phyloP scores from a whole-genome alignment of 2,888 invertebrate species.

The Augochlorella aurata region DNA sequence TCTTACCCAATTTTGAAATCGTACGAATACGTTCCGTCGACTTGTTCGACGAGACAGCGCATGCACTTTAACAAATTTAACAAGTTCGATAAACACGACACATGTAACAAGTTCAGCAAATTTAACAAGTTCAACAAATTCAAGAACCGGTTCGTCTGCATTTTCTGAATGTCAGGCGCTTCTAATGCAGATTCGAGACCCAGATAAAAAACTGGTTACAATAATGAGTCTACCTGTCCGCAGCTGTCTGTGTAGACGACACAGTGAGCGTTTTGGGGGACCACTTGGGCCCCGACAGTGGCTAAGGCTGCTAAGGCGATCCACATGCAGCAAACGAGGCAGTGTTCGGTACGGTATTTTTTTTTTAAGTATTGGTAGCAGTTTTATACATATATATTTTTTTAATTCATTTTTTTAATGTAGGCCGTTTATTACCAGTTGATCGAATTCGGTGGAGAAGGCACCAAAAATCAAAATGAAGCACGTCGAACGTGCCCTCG shows the following conservation, averaged over 20 bases:
- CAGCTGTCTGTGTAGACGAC: slow-evolving; percentile 97
- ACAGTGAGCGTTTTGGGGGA: slow-evolving; percentile 95
- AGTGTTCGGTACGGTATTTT: slow-evolving; percentile 80
- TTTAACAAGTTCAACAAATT: too few relatives aligned
- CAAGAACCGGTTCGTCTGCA: neutral
- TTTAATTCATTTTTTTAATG: slow-evolving; percentile 44
- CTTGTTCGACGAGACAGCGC: neutral
- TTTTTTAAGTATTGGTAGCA: slow-evolving; percentile 64
- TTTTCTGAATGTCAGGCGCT: slow-evolving; percentile 44
- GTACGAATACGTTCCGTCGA: neutral
- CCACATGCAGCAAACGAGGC: slow-evolving; percentile 85
- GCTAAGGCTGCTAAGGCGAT: slow-evolving; percentile 83
- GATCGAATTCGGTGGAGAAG: slow-evolving; percentile 79
- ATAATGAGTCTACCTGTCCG: slow-evolving; percentile 91
- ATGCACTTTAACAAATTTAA: neutral
- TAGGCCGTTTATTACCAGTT: slow-evolving; percentile 76
- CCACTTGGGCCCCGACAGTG: slow-evolving; percentile 86
- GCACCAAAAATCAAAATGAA: slow-evolving; percentile 78
- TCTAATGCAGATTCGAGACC: slow-evolving; percentile 77
- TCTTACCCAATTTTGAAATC: neutral
- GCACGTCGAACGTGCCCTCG: slow-evolving; percentile 78
- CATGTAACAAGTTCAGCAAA: neutral
- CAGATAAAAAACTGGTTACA: slow-evolving; percentile 82
- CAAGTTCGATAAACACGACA: neutral
- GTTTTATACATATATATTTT: slow-evolving; percentile 62